Conservation (phyloP, 2,797 vertebrate genomes). For the Diceros bicornis region DNA sequence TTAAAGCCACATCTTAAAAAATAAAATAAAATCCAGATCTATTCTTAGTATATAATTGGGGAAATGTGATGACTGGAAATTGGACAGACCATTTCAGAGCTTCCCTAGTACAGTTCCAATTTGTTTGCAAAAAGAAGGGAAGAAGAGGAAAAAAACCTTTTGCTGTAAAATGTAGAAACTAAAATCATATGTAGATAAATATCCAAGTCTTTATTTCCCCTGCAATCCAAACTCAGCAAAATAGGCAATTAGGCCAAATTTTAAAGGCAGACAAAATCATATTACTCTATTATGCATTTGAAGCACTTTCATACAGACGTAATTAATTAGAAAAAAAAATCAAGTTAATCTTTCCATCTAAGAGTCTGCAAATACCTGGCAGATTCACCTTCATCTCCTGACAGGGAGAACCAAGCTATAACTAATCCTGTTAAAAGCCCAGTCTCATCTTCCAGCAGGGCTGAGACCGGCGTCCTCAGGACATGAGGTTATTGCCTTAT, state of each 20-base stretch:
- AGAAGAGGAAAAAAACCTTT: neutral
- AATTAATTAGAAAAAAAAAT: too few species aligned
- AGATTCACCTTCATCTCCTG: neutral
- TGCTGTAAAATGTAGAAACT: slow-evolving; percentile 1
- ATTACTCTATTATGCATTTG: neutral
- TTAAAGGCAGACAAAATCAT: slow-evolving; percentile 47
- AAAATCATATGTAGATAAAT: slow-evolving; percentile 29
- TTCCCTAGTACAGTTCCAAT: slow-evolving; percentile 47
- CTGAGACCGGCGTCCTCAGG: neutral
- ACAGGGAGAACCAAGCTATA: neutral
- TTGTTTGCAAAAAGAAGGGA: slow-evolving; percentile 35
- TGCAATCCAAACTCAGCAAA: slow-evolving; percentile 67
- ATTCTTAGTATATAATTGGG: slow-evolving; percentile 44
- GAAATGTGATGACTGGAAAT: slow-evolving; percentile 62
- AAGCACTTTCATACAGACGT: neutral
- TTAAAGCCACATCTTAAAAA: slow-evolving; percentile 56
- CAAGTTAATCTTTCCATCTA: neutral
- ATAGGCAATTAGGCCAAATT: slow-evolving; percentile 57
- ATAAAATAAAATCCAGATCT: slow-evolving; percentile 40
- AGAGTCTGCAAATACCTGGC: neutral
- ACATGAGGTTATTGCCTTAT: neutral
- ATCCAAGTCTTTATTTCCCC: neutral
- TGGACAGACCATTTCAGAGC: slow-evolving; percentile 31
- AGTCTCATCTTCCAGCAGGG: neutral
- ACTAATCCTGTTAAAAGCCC: neutral